Conservation (phyloP, 2,888 invertebrate species). For the Callimorpha dominula region DNA sequence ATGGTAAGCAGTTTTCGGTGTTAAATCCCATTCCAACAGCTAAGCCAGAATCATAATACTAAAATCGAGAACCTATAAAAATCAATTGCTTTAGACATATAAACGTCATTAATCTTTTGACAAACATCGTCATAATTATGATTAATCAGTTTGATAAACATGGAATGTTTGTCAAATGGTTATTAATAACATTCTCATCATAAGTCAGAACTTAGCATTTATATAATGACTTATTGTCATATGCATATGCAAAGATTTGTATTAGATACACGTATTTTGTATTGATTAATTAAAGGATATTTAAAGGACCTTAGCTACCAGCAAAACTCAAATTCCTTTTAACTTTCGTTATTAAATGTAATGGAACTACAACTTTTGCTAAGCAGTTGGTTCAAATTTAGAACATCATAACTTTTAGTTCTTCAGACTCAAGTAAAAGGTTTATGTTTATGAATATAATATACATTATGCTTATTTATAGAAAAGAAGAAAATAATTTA, state of each 20-base stretch:
- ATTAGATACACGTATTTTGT: background rate
- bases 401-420: conserved; percentile 2
- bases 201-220: background rate
- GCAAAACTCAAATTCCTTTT: background rate
- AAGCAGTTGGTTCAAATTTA: conserved; percentile 1
- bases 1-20: no score
- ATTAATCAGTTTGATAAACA: background rate
- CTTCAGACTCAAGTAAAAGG: background rate
- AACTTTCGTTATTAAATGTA: conserved; percentile 4
- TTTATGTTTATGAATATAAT: background rate
- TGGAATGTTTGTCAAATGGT: background rate
- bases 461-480: background rate
- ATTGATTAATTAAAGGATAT: background rate
- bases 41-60: no score
- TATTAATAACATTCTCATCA: background rate
- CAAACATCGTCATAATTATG: background rate
- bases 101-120: background rate
- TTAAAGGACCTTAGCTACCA: background rate
- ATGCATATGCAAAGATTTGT: background rate
- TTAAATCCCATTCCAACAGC: no score
- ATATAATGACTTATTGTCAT: background rate
- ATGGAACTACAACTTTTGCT: conserved; percentile 7
- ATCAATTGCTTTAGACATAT: background rate
- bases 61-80: background rate
- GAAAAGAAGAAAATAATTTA: background rate